Conservation (phyloP, 53 echinoderm and acorn worm species). For the Paelopatides confundens region DNA sequence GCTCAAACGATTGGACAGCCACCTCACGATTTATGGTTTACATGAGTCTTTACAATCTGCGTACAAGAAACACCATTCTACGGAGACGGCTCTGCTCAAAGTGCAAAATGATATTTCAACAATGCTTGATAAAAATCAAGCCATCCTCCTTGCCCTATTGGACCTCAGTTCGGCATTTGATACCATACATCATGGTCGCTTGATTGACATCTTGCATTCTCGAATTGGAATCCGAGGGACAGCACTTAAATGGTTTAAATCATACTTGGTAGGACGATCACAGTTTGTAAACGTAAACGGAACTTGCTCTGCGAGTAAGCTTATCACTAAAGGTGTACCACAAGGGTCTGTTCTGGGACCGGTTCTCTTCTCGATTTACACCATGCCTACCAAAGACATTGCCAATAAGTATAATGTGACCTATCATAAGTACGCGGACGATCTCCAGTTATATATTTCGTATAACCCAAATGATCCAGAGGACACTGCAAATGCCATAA, state of each 20-base stretch:
- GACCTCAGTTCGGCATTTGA: no score
- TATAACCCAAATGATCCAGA: neutral
- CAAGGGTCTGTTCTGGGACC: neutral
- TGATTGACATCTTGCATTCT: neutral
- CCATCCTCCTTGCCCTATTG: no score
- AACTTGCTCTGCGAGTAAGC: neutral
- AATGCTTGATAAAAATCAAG: no score
- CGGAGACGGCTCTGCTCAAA: no score
- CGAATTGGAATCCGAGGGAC: neutral
- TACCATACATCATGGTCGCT: neutral
- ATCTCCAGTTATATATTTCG: neutral
- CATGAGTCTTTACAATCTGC: no score
- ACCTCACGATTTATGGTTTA: no score
- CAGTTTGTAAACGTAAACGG: neutral
- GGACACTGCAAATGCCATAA: neutral
- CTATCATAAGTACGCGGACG: constrained; percentile 18
- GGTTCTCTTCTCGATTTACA: neutral
- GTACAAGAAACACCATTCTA: no score
- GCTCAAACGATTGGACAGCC: no score
- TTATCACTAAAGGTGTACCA: neutral
- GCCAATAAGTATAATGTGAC: neutral
- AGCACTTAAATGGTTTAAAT: neutral
- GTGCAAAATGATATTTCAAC: no score
- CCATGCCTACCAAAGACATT: neutral
- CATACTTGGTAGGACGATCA: neutral